Conservation (phyloP, 2,888 invertebrate species). For the Morinoia aosen region DNA sequence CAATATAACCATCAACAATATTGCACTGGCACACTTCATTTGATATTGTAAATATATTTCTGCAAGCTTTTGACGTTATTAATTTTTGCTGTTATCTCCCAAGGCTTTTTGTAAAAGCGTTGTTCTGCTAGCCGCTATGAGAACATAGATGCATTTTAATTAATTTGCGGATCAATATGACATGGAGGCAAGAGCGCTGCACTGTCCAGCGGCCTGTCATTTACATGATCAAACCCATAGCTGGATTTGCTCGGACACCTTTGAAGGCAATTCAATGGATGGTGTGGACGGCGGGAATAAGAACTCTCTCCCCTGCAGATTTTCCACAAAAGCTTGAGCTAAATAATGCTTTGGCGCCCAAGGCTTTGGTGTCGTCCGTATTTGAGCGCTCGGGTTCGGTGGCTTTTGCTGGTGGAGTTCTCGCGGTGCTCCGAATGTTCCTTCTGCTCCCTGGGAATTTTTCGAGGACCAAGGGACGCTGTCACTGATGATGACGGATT, state of each 20-base stretch:
- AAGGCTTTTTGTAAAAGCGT: background rate
- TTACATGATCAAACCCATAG: slow-evolving; percentile 52
- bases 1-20: background rate
- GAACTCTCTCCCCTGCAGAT: slow-evolving; percentile 42
- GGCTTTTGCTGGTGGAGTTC: background rate
- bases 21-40: background rate
- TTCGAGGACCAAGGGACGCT: background rate
- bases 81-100: background rate
- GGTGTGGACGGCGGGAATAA: slow-evolving; percentile 45
- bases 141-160: background rate
- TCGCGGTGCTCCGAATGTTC: background rate
- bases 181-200: background rate
- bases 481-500: background rate
- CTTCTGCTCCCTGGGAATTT: background rate
- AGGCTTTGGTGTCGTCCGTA: background rate
- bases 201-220: slow-evolving; percentile 44
- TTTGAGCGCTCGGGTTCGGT: background rate
- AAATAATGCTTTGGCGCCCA: slow-evolving; percentile 45
- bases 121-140: background rate
- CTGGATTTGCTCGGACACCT: slow-evolving; percentile 51
- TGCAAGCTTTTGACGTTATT: background rate
- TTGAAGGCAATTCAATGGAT: slow-evolving; percentile 45
- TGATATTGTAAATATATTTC: background rate
- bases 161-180: slow-evolving; percentile 7
- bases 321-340: slow-evolving; percentile 45